Conservation (phyloP, 2,113 vertebrate genomes). For the Sylvilagus bachmani region DNA sequence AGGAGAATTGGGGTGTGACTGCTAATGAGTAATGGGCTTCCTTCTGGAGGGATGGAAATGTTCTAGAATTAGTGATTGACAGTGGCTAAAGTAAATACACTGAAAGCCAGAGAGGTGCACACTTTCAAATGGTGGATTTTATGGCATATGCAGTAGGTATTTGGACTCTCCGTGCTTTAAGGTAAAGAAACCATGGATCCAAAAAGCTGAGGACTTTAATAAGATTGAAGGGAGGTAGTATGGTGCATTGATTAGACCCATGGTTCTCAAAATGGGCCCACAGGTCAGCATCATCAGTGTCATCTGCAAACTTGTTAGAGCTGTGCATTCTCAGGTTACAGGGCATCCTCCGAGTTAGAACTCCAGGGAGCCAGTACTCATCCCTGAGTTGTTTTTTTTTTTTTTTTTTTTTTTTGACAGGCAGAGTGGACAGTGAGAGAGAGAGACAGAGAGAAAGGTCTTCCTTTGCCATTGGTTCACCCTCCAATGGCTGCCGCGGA, state of each 20-base stretch:
- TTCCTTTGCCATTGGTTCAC: too few relatives aligned
- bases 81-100: background rate
- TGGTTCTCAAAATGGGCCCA: conserved; percentile 11
- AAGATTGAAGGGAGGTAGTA: background rate
- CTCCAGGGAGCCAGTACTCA: background rate
- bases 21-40: background rate
- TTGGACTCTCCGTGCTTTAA: background rate
- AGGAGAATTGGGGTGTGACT: background rate
- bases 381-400: too few relatives aligned
- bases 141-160: background rate
- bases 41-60: background rate
- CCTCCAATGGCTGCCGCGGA: too few relatives aligned
- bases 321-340: conserved; percentile 23
- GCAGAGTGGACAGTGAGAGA: too few relatives aligned
- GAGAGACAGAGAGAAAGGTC: too few relatives aligned
- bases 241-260: background rate
- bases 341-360: conserved; percentile 13
- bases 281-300: background rate
- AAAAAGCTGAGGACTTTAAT: conserved; percentile 3
- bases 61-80: conserved; percentile 19
- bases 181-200: background rate
- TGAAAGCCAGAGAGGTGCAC: conserved; percentile 22
- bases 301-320: background rate
- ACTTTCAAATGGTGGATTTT: conserved; percentile 23
- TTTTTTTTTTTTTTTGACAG: too few relatives aligned